Base-by-base conservation (phyloP, 2,113 vertebrate species). In the Antechinus stuartii region DNA sequence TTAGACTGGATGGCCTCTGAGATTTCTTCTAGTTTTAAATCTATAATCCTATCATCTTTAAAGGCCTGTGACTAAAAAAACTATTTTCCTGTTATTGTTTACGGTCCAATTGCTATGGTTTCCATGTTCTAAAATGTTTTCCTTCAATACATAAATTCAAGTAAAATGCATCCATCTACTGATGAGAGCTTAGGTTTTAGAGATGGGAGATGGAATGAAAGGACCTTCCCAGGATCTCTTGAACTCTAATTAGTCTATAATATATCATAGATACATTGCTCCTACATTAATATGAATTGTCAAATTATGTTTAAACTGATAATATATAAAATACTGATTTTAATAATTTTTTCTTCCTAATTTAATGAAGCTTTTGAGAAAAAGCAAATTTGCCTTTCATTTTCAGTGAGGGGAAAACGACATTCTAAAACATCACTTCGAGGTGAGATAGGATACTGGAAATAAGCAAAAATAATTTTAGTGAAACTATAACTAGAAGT, bases 401-500 rank as follows among this genome's bases (percentile, higher is more conserved):
- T 89, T 96, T 96, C 92, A 91, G 49, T 53, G 42, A 2, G 95
- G 54, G 94, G 94, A 94, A 52, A 95, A 0, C 53, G 92, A 89
- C 10, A 57, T 54, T 92, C 92, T 95, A 96, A 95, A 49, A 93
- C 61, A 92, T 2, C 24, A 35, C 91, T 93, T 90, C 92, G 53
- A 10, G 8, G 9, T 57, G 61, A 27, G 9, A 9, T 26, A 57
- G 61, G 61, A 12, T 27, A 90, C n/a, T 94, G 26, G 61, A 92
- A 95, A 68, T 50, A 24, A 91, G 42, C 55, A 92, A 14, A 54
- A 94, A 55, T 46, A 11, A 27, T 93, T 49, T 61, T 91, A 94
- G 84, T 30, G 10, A 91, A 91, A 68, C 30, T 35, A 35, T 35
- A 89, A 56, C 0, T 56, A 14, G 24, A 90, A 95, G 52, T 91